Conservation (phyloP, 2,797 vertebrate species). For the Staurois parvus region DNA sequence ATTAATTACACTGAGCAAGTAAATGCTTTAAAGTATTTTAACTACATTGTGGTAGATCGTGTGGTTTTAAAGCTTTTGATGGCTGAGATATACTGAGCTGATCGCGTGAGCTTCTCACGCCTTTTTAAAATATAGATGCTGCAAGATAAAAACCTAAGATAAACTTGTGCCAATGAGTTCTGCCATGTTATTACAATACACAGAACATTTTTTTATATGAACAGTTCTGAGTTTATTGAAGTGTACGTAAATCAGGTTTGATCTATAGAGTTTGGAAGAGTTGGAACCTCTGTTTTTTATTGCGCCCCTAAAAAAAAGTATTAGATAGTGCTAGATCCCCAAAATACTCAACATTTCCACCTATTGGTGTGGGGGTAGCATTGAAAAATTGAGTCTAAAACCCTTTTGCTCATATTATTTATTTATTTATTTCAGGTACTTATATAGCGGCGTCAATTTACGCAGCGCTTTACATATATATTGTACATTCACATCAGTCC, state of each 20-base stretch:
- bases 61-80: constrained; percentile 11
- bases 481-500: too few species aligned
- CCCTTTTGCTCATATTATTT: too few species aligned
- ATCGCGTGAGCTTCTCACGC: background rate
- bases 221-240: background rate
- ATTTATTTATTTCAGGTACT: too few species aligned
- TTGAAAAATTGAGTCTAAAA: too few species aligned
- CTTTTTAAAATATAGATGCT: background rate
- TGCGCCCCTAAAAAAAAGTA: background rate
- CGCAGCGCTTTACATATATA: too few species aligned
- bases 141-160: background rate
- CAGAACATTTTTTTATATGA: background rate
- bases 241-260: too few species aligned
- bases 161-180: background rate
- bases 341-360: too few species aligned
- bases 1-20: constrained; percentile 21
- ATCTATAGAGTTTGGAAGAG: background rate
- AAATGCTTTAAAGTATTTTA: background rate
- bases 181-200: background rate
- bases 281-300: background rate
- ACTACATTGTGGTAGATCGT: constrained; percentile 1
- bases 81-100: background rate
- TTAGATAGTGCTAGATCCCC: too few species aligned
- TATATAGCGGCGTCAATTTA: too few species aligned
- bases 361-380: too few species aligned